Evolutionary conservation across 2,888 invertebrate species (phyloP), one percentile per base, ranked within the genome.

Genomic region (Lycophotia porphyrea): DNA sequence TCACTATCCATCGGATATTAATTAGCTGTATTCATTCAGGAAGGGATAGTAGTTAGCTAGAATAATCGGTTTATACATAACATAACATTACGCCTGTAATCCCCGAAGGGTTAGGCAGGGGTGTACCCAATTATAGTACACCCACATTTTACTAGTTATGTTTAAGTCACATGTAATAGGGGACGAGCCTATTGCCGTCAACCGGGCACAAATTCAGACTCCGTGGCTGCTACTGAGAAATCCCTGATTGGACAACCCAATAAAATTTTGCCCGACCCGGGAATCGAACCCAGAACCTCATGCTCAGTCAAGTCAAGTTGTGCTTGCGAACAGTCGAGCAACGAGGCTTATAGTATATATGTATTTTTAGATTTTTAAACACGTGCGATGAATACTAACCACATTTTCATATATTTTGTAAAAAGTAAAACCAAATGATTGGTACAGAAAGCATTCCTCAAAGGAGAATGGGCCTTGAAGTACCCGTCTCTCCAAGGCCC

Each of bases 1-100:
- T 71, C 70, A 39, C 42, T 60, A 75, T 49, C 70, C 52, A 71
- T 60, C 52, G 34, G 63, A 81, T 75, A 67, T 60, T 84, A 81
- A 75, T 71, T 70, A 81, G 49, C 34, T 34, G 31, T 70, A 71
- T 66, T 80, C 52, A 39, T 60, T 47, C 27, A 49, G n/a, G 27
- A 36, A 24, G 13, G 21, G 21, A 52, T 61, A 44, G 60, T 39
- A 39, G 21, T 31, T 21, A 11, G 4, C 9, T 47, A 15, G 36
- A 31, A 44, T 61, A 44, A 81, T 52, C n/a, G 36, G 15, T 47
- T 67, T 49, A 49, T 58, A 58, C 31, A n/a, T 31, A 31, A 58
- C 18, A 13, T 27, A 27, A 55, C 27, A 55, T 27, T 5, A 27
- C 15, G 55, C 31, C 3, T 27, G 18, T 18, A 27, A 31, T 27